Evolutionary conservation across 2,113 vertebrate species (phyloP).

Genomic region (Mungos mungo): DNA sequence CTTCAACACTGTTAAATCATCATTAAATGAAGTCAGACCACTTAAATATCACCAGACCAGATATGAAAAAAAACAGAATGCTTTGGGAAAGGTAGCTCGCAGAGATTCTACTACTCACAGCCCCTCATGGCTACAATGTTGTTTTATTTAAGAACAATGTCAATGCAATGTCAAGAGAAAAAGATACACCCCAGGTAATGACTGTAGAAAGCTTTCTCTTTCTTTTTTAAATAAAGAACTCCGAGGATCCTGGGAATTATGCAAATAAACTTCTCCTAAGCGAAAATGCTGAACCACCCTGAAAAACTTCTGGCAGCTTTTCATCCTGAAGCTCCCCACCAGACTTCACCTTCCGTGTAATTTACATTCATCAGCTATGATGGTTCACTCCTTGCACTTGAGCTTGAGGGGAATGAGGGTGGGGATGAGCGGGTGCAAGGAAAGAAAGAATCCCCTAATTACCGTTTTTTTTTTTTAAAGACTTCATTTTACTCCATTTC

Average conservation of each 20-base stretch:
- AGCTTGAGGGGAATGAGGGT: background rate
- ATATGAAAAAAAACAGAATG: background rate
- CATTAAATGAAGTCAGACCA: background rate
- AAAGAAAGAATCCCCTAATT: background rate
- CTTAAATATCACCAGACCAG: background rate
- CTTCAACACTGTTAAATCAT: background rate
- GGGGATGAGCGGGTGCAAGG: background rate
- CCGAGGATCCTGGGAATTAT: background rate
- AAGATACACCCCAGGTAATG: constrained; percentile 24
- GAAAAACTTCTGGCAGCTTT: constrained; percentile 63
- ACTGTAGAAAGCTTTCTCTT: constrained; percentile 38
- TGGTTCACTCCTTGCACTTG: constrained; percentile 31
- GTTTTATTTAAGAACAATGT: constrained; percentile 11
- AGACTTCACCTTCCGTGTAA: constrained; percentile 16
- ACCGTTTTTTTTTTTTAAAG: background rate
- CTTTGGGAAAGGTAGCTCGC: background rate
- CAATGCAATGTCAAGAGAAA: constrained; percentile 45
- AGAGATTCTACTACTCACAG: background rate
- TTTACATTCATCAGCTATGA: constrained; percentile 43
- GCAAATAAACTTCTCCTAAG: constrained; percentile 33
- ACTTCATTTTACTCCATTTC: background rate
- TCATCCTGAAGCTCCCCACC: background rate
- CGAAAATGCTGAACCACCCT: constrained; percentile 18
- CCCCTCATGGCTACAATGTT: background rate
- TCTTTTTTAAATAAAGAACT: constrained; percentile 30